These are phyloP conservation scores for Homarus gammarus DNA, from an alignment of 2,888 invertebrate genomes.

Conservation along the genomic window DNA sequence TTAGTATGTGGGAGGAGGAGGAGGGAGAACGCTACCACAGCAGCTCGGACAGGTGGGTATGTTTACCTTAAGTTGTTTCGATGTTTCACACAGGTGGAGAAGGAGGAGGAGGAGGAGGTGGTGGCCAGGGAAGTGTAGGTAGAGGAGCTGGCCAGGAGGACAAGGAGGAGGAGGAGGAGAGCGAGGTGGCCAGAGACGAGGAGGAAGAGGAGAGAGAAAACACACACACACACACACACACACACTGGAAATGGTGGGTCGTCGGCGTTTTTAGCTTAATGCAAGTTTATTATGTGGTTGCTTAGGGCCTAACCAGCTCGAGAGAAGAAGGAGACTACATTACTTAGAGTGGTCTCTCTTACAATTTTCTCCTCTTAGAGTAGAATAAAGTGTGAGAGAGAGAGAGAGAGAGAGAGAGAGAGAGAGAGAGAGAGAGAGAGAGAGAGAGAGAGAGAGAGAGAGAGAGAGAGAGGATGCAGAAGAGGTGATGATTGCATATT, in stretches of 20 bases:
- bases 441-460: neutral
- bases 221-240: no score
- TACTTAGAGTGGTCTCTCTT: neutral
- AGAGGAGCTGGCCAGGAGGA: neutral
- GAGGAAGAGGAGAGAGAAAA: neutral
- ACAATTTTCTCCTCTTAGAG: neutral
- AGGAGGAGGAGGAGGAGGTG: neutral
- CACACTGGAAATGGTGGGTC: slow-evolving; percentile 5
- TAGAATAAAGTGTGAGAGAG: neutral
- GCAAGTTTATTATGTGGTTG: slow-evolving; percentile 9
- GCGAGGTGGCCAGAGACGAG: neutral
- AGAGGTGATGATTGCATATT: no score
- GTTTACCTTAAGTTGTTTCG: neutral
- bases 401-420: neutral
- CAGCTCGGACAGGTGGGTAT: neutral
- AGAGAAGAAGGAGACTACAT: neutral
- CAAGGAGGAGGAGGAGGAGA: neutral
- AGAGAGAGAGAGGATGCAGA: neutral
- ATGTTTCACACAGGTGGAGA: neutral
- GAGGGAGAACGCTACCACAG: neutral
- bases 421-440: neutral
- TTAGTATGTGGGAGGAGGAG: neutral
- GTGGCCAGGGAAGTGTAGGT: neutral
- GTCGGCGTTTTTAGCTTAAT: slow-evolving; percentile 7
- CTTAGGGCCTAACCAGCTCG: neutral